These are phyloP conservation scores for Apostichopus parvimensis DNA, from an alignment of 35 echinoderm and acorn worm genomes.

Conservation along the genomic window DNA sequence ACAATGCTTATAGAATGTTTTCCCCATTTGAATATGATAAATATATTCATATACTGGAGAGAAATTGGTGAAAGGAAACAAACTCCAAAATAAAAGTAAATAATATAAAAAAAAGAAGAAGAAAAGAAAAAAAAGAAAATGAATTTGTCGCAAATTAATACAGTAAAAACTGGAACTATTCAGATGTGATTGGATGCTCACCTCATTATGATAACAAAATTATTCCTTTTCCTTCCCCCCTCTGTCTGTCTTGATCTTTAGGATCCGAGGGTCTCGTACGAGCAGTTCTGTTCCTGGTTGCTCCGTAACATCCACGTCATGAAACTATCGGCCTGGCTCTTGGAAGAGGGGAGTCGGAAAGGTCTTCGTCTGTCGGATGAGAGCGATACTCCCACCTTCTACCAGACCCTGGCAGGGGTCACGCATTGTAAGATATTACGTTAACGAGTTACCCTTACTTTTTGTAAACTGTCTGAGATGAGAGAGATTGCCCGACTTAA, in stretches of 20 bases:
- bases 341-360: conserved; percentile 90
- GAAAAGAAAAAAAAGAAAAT: no score
- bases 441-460: not conserved
- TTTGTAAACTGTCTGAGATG: no score
- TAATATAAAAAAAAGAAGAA: no score
- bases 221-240: not conserved
- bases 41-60: no score
- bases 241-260: not conserved
- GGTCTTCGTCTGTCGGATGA: conserved; percentile 91
- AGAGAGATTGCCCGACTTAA: no score
- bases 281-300: conserved; percentile 94
- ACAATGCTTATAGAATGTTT: no score
- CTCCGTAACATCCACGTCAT: conserved; percentile 82
- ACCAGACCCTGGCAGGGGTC: conserved; percentile 95
- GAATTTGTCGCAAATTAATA: no score
- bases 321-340: conserved; percentile 94
- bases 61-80: no score
- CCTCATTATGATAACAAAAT: not conserved
- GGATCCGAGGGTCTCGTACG: conserved; percentile 86
- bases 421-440: conserved; percentile 86
- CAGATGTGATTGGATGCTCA: no score
- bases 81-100: no score
- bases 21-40: no score
- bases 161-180: no score
- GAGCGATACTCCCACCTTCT: conserved; percentile 98